Evolutionary conservation across 1,140 invertebrate genomes (phyloP).

Genomic region (Sesamia nonagrioides): DNA sequence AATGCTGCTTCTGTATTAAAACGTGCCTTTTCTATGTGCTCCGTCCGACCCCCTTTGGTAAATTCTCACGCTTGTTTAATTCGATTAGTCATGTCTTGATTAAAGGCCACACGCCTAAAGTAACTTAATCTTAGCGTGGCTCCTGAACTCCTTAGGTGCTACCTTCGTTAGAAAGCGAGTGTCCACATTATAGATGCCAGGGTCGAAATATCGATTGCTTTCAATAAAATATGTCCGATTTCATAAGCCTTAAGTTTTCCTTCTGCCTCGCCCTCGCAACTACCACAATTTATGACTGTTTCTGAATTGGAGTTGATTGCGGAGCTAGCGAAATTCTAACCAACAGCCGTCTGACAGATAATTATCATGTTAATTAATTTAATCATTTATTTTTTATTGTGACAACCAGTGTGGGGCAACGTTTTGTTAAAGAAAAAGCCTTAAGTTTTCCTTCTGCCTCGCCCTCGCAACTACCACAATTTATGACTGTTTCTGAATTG

Average conservation of each 20-base stretch:
- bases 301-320: background rate
- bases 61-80: constrained; percentile 5
- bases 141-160: constrained; percentile 11
- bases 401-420: too few relatives aligned
- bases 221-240: constrained; percentile 7
- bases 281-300: background rate
- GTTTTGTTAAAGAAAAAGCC: too few relatives aligned
- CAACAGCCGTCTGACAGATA: too few relatives aligned
- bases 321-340: background rate
- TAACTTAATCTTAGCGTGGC: constrained; percentile 23
- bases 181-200: constrained; percentile 7
- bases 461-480: background rate
- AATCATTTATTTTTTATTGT: too few relatives aligned
- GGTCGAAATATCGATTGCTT: constrained; percentile 18
- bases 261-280: background rate
- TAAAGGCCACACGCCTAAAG: background rate
- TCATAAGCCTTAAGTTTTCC: background rate
- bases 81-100: constrained; percentile 10
- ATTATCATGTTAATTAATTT: too few relatives aligned
- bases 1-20: background rate
- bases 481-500: background rate
- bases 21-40: too few relatives aligned
- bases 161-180: constrained; percentile 25
- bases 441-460: background rate
- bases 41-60: background rate